Conservation (phyloP, 2,113 vertebrate species). For the Misgurnus anguillicaudatus region DNA sequence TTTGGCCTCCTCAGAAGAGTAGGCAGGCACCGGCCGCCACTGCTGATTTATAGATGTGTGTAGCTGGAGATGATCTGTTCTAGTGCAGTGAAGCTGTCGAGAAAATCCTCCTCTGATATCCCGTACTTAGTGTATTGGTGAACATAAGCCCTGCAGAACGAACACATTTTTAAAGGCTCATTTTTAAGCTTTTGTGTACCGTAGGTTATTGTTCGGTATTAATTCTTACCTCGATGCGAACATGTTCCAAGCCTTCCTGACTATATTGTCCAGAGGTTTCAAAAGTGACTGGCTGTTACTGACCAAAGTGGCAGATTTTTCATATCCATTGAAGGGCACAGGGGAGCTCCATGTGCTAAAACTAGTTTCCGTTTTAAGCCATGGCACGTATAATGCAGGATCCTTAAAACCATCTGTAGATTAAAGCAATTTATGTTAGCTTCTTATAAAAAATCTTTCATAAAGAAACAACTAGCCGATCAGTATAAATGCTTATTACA, state of each 20-base stretch:
- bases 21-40: no score
- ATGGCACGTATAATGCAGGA: conserved; percentile 83
- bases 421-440: conserved; percentile 36
- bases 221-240: conserved; percentile 92
- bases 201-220: not conserved
- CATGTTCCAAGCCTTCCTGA: conserved; percentile 97
- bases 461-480: no score
- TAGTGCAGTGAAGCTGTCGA: conserved; percentile 88
- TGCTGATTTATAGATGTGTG: conserved; percentile 70
- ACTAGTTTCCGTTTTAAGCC: conserved; percentile 78
- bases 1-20: no score
- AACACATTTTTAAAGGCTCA: not conserved
- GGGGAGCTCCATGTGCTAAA: conserved; percentile 82
- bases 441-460: not conserved
- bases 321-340: conserved; percentile 87
- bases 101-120: conserved; percentile 92
- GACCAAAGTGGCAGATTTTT: conserved; percentile 88
- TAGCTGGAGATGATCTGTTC: conserved; percentile 96
- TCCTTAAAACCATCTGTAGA: conserved; percentile 82
- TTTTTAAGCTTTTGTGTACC: not conserved
- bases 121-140: conserved; percentile 92
- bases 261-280: conserved; percentile 83
- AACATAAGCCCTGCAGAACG: conserved; percentile 83
- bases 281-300: conserved; percentile 93
- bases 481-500: no score